Evolutionary conservation across 2,888 invertebrate species (phyloP).

Genomic region (Stenotaenia linearis): DNA sequence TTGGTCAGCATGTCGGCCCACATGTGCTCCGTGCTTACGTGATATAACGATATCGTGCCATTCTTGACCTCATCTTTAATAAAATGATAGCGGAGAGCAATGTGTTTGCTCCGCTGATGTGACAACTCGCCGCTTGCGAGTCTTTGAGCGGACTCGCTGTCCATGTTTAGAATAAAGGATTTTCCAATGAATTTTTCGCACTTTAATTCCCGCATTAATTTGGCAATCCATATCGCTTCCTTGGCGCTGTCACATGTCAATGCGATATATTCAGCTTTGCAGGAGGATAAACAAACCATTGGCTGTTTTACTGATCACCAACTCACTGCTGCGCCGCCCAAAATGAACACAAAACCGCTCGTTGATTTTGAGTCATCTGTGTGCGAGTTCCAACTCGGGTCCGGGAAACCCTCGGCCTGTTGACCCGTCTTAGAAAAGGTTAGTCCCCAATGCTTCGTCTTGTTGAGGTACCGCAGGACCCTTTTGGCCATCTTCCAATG

Average conservation of each 20-base stretch:
- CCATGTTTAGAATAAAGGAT: too few species aligned
- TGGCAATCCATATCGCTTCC: not conserved
- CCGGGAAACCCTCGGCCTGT: not conserved
- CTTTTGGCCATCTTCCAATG: not conserved
- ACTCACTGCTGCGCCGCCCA: not conserved
- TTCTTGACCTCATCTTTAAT: too few species aligned
- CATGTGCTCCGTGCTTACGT: too few species aligned
- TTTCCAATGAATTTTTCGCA: too few species aligned
- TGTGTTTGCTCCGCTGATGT: too few species aligned
- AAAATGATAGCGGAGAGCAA: too few species aligned
- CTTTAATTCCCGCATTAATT: too few species aligned
- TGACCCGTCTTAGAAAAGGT: not conserved
- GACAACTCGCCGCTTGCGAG: too few species aligned
- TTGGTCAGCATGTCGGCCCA: too few species aligned
- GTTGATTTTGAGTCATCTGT: not conserved
- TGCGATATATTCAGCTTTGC: not conserved
- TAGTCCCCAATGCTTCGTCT: not conserved
- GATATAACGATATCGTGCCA: too few species aligned
- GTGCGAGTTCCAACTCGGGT: not conserved
- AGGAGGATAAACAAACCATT: not conserved
- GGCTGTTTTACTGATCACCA: not conserved
- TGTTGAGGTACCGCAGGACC: too few species aligned
- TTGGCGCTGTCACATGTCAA: not conserved
- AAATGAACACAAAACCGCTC: not conserved
- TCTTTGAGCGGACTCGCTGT: too few species aligned